Conservation (phyloP, 2,113 vertebrate genomes). For the Bufo gargarizans region DNA sequence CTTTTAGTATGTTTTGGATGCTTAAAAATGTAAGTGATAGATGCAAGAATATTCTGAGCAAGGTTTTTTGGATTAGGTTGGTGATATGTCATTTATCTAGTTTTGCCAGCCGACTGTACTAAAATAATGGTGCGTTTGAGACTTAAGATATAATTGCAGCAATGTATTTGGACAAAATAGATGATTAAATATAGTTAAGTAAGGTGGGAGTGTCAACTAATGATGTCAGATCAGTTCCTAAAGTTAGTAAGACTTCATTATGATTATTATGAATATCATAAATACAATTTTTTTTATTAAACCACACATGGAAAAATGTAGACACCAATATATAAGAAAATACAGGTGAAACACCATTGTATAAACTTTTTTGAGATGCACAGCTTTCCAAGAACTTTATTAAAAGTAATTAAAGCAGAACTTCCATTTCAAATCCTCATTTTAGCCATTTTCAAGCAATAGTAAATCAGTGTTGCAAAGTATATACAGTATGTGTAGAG, state of each 20-base stretch:
- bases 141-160: neutral
- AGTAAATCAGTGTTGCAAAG: too few species aligned
- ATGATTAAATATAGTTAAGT: neutral
- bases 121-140: neutral
- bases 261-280: neutral
- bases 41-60: neutral
- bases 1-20: neutral
- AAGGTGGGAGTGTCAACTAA: neutral
- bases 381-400: too few species aligned
- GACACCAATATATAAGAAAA: too few species aligned
- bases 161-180: neutral
- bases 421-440: too few species aligned
- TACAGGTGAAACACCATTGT: too few species aligned
- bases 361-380: too few species aligned
- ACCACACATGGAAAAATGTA: too few species aligned
- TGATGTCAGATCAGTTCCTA: neutral
- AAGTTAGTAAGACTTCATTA: neutral
- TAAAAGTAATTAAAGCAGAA: too few species aligned
- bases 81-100: neutral
- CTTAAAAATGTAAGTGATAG: neutral
- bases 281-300: neutral
- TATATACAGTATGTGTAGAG: too few species aligned
- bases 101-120: neutral
- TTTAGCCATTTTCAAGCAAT: too few species aligned
- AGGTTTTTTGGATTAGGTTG: neutral